Evolutionary conservation across 2,888 invertebrate species (phyloP).

Genomic region (Spodoptera littoralis): DNA sequence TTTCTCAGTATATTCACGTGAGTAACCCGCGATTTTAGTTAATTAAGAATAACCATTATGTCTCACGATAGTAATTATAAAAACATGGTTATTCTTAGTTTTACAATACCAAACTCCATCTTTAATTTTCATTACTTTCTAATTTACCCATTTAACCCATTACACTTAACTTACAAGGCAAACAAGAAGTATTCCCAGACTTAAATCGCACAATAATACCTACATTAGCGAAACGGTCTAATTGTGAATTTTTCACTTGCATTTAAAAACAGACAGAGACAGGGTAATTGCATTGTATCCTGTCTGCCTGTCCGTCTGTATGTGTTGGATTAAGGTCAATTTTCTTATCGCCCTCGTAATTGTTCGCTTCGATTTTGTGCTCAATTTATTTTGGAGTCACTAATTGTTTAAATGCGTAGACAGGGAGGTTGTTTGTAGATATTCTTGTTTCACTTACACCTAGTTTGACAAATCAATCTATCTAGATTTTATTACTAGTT

Average conservation of each 20-base stretch:
- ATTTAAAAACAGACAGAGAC: conserved; percentile 71
- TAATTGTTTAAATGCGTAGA: conserved; percentile 56
- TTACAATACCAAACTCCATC: no score
- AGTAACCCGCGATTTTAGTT: no score
- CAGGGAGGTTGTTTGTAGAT: conserved; percentile 2
- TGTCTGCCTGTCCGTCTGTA: conserved; percentile 69
- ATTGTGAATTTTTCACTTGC: conserved; percentile 70
- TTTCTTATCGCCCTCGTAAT: conserved; percentile 57
- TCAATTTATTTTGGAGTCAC: conserved; percentile 55
- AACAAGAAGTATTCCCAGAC: conserved; percentile 16
- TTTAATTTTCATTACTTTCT: background rate
- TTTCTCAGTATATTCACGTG: no score
- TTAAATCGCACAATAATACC: conserved; percentile 7
- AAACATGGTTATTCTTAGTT: no score
- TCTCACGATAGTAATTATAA: no score
- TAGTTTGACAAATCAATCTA: background rate
- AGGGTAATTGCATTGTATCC: conserved; percentile 82
- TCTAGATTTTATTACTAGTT: no score
- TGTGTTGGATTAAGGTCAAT: conserved; percentile 54
- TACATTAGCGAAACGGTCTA: conserved; percentile 52
- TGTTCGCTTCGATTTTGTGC: conserved; percentile 51
- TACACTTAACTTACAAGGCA: background rate
- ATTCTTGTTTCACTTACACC: conserved; percentile 18
- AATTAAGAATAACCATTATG: no score
- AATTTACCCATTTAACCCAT: background rate